Conservation (phyloP, 2,797 vertebrate genomes). For the Aphelocoma californica region DNA sequence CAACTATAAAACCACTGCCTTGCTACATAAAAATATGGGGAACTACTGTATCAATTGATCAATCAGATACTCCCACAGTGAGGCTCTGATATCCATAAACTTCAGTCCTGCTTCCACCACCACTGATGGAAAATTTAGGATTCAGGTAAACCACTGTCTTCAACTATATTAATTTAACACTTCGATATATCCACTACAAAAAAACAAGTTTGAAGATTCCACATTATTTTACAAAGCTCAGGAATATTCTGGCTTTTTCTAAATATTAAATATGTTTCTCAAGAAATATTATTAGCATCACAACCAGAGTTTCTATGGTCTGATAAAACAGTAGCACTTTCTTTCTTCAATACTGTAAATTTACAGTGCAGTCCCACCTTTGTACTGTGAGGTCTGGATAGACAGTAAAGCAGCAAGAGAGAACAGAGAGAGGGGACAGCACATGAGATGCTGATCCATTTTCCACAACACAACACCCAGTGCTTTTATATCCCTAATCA, state of each 20-base stretch:
- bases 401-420: neutral
- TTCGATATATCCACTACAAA: neutral
- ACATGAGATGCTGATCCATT: neutral
- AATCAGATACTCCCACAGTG: neutral
- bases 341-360: neutral
- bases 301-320: neutral
- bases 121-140: neutral
- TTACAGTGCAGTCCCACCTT: neutral
- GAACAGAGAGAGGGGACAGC: neutral
- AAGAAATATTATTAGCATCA: neutral
- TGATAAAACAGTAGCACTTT: neutral
- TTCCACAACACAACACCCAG: neutral
- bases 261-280: neutral
- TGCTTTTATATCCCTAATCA: neutral
- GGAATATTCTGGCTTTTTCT: neutral
- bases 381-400: neutral
- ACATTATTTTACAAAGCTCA: neutral
- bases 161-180: neutral
- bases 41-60: neutral
- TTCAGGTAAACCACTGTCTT: neutral
- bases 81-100: neutral
- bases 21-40: neutral
- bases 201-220: neutral
- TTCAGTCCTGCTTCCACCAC: neutral
- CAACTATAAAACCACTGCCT: neutral